Conservation (phyloP, 2,797 vertebrate species). For the Channallabes apus region DNA sequence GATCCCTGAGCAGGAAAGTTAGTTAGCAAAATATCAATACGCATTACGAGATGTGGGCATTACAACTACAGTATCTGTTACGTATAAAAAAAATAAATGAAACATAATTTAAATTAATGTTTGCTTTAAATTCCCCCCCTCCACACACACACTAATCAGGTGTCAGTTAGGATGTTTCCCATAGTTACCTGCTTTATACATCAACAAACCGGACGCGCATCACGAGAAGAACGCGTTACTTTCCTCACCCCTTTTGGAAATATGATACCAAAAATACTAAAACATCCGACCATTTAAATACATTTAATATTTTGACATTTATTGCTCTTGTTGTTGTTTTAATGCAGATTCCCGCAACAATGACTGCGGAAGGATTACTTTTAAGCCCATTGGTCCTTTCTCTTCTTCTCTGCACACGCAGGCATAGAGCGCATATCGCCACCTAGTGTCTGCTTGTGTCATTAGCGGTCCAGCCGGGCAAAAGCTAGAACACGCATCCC, state of each 20-base stretch:
- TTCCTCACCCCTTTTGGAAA: not conserved
- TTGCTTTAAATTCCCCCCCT: not conserved
- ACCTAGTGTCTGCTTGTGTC: not conserved
- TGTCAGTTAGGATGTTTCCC: not conserved
- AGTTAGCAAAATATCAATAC: not conserved
- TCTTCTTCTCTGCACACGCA: not conserved
- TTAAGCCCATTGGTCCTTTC: constrained; percentile 48
- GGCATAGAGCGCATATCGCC: not conserved
- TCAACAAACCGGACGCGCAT: not conserved
- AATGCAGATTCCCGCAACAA: constrained; percentile 54
- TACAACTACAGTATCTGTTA: not conserved
- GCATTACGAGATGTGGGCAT: not conserved
- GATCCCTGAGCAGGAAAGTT: not conserved
- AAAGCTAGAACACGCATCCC: too few species aligned
- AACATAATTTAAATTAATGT: not conserved
- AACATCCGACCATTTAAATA: not conserved
- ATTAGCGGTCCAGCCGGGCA: not conserved
- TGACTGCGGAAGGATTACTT: constrained; percentile 37
- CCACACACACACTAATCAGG: not conserved
- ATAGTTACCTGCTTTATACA: constrained; percentile 2
- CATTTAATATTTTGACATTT: not conserved
- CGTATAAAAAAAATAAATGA: not conserved
- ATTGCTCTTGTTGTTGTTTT: not conserved
- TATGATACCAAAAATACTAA: not conserved
- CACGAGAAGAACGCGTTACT: too few species aligned